Evolutionary conservation across 2,797 vertebrate genomes (phyloP).

Genomic region (Liasis olivaceus): DNA sequence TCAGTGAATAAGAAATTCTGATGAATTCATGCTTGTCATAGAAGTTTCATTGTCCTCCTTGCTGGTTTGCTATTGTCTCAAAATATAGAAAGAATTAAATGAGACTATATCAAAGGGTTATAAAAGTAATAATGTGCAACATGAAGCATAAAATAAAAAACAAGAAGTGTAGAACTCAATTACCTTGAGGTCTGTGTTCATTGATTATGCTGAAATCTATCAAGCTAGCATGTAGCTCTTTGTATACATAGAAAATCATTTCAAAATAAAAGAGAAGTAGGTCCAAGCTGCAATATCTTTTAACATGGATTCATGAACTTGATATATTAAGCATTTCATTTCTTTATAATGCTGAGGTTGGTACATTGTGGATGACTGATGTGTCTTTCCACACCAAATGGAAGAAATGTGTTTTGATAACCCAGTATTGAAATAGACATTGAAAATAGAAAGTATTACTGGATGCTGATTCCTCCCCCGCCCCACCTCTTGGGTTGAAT

Average conservation of each 20-base stretch:
- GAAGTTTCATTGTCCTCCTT: slow-evolving; percentile 22
- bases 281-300: not conserved
- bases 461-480: not conserved
- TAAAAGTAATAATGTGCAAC: slow-evolving; percentile 23
- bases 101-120: slow-evolving; percentile 5
- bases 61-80: slow-evolving; percentile 22
- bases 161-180: not conserved
- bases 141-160: slow-evolving; percentile 5
- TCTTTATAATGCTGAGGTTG: not conserved
- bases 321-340: not conserved
- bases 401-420: not conserved
- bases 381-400: not conserved
- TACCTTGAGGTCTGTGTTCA: not conserved
- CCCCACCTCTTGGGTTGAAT: not conserved
- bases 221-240: not conserved
- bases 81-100: slow-evolving; percentile 32
- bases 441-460: not conserved
- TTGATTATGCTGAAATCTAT: slow-evolving; percentile 17
- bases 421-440: not conserved
- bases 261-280: not conserved
- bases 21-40: slow-evolving; percentile 20
- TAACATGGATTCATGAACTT: not conserved
- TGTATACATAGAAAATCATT: not conserved
- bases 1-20: slow-evolving; percentile 21
- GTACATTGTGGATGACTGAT: not conserved